These are phyloP conservation scores for Halocynthia aurantium DNA, from an alignment of 23 tunicate genomes.

Conservation along the genomic window DNA sequence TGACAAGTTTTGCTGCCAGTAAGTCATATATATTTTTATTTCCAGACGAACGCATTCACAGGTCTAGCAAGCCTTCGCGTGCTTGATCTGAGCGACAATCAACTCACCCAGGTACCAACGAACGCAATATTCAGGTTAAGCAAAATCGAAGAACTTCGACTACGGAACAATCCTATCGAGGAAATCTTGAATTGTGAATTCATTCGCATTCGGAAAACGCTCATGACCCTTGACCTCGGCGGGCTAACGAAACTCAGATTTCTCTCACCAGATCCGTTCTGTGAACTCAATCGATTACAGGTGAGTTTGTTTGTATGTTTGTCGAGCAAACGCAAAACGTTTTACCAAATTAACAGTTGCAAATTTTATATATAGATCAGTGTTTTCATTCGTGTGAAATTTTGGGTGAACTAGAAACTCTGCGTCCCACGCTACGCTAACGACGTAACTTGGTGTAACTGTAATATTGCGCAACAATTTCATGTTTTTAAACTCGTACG, in stretches of 20 bases:
- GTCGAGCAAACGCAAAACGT: too few relatives aligned
- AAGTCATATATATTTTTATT: background rate
- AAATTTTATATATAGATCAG: too few relatives aligned
- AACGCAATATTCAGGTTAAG: conserved; percentile 18
- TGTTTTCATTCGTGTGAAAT: too few relatives aligned
- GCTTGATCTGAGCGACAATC: conserved; percentile 55
- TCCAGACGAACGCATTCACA: conserved; percentile 44
- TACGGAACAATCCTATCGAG: conserved; percentile 65
- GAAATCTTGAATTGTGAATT: conserved; percentile 40
- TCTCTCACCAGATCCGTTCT: conserved; percentile 37
- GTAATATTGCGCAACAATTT: too few relatives aligned
- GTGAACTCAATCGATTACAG: conserved; percentile 36
- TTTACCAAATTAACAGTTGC: too few relatives aligned
- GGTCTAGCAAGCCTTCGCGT: conserved; percentile 22
- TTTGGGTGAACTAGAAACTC: too few relatives aligned
- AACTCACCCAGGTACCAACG: conserved; percentile 31
- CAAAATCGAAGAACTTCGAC: conserved; percentile 19
- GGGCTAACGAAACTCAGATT: conserved; percentile 42
- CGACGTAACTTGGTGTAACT: too few relatives aligned
- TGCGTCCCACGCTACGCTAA: too few relatives aligned
- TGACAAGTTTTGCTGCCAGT: background rate
- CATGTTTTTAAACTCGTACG: too few relatives aligned
- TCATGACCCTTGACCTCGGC: conserved; percentile 45
- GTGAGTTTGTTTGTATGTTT: conserved; percentile 7
- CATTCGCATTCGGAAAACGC: conserved; percentile 14